Evolutionary conservation across 2,888 invertebrate genomes (phyloP).

Genomic region (Nomada flava): DNA sequence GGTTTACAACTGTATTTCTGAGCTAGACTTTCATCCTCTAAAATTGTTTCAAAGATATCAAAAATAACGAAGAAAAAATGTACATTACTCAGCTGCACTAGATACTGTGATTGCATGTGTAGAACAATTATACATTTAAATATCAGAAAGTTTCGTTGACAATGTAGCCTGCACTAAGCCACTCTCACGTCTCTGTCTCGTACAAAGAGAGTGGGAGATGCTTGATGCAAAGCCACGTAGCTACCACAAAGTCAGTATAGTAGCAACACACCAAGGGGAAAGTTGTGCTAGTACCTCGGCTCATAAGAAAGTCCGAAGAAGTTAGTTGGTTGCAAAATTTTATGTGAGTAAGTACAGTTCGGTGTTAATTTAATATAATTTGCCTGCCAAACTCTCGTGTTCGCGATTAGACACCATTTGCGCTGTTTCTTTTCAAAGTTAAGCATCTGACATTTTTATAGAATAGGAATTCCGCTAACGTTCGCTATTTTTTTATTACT

Average conservation of each 20-base stretch:
- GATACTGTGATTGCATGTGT: no score
- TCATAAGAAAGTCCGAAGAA: slow-evolving; percentile 32
- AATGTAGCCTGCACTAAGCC: slow-evolving; percentile 39
- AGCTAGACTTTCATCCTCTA: no score
- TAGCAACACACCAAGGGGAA: slow-evolving; percentile 53
- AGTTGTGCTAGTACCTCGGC: slow-evolving; percentile 39
- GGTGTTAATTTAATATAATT: slow-evolving; percentile 17
- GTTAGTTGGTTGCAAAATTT: slow-evolving; percentile 24
- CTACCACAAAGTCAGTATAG: slow-evolving; percentile 63
- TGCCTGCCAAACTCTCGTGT: neutral
- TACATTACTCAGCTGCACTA: no score
- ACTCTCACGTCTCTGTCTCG: slow-evolving; percentile 53
- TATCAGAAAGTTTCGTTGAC: slow-evolving; percentile 2
- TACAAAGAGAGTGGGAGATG: slow-evolving; percentile 53
- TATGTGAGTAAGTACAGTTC: slow-evolving; percentile 39
- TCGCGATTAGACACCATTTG: slow-evolving; percentile 11
- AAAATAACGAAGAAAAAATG: no score
- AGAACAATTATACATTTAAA: no score
- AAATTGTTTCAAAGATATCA: no score
- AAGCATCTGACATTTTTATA: neutral
- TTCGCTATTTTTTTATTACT: neutral
- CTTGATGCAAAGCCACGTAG: slow-evolving; percentile 60
- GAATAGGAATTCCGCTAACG: neutral
- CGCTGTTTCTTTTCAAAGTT: slow-evolving; percentile 21
- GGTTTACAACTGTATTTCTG: no score